A percentile compares a stretch with the other conserved stretches of the same genome.
Evolutionary conservation across 2,797 vertebrate genomes (phyloP).

Genomic region (Scyliorhinus canicula): DNA sequence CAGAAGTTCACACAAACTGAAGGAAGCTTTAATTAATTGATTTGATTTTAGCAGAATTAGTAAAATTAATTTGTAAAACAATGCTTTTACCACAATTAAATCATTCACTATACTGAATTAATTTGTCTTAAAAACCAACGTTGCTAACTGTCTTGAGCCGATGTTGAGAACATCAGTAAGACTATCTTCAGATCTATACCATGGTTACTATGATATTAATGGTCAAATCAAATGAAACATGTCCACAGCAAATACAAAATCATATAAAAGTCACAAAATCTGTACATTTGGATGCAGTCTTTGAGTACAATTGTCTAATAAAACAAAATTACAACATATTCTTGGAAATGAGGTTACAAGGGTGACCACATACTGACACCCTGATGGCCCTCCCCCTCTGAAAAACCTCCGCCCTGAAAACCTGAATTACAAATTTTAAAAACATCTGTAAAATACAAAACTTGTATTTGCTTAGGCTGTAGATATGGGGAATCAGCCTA

Average conservation of each 20-base stretch:
- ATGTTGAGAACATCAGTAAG: neutral
- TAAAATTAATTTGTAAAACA: neutral
- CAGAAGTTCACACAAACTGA: neutral
- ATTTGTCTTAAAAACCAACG: neutral
- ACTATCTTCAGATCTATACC: neutral
- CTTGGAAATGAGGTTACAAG: neutral
- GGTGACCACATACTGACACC: neutral
- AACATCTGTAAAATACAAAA: constrained; percentile 3
- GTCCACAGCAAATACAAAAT: neutral
- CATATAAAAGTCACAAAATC: neutral
- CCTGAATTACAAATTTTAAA: neutral
- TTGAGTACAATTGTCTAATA: neutral
- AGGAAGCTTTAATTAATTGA: neutral
- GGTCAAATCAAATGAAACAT: neutral
- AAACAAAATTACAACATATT: neutral
- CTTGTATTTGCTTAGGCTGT: neutral
- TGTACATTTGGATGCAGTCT: neutral
- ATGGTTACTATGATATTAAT: neutral
- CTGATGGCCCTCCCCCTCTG: neutral
- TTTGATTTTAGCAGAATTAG: neutral
- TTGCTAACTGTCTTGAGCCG: neutral
- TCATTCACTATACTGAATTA: neutral
- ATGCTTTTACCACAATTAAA: neutral
- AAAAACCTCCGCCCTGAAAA: neutral
- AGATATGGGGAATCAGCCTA: neutral